Percentiles rank a stretch among this genome's conserved stretches.
These are phyloP conservation scores for Microtus ochrogaster DNA, from an alignment of 2,113 vertebrate species.

Conservation along the genomic window DNA sequence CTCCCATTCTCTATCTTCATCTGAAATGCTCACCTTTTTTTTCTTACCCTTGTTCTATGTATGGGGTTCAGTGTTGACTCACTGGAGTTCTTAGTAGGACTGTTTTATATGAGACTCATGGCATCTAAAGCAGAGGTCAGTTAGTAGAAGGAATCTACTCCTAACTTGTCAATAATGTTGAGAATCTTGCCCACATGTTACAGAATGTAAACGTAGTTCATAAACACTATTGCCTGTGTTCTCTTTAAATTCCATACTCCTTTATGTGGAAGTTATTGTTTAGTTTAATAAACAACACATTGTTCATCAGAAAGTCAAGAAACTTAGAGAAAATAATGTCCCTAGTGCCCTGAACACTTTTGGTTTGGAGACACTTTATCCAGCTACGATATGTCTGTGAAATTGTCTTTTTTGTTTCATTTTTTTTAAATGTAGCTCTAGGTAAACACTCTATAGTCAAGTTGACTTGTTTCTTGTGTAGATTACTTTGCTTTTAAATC, in stretches of 20 bases:
- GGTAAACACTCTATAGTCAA: slow-evolving; percentile 28
- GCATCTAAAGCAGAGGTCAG: background rate
- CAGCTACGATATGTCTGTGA: background rate
- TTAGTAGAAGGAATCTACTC: background rate
- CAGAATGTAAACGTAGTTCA: background rate
- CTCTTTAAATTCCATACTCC: background rate
- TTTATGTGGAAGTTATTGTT: background rate
- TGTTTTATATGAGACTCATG: background rate
- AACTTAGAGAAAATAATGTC: background rate
- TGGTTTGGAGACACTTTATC: background rate
- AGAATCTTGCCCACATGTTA: background rate
- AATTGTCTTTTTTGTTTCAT: background rate
- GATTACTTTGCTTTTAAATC: background rate
- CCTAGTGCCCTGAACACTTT: background rate
- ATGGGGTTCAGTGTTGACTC: background rate
- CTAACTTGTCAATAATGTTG: background rate
- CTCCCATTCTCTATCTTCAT: too few species aligned
- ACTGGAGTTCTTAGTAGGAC: background rate
- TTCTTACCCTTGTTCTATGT: background rate
- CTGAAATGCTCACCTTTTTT: background rate
- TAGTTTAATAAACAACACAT: background rate
- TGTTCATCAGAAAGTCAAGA: background rate
- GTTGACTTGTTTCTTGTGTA: background rate
- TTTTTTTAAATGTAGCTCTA: background rate
- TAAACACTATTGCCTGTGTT: background rate